Percentiles rank a stretch among this genome's conserved stretches.
phyloP scores from a whole-genome alignment of 1,140 invertebrate species.

The Spodoptera litura region DNA sequence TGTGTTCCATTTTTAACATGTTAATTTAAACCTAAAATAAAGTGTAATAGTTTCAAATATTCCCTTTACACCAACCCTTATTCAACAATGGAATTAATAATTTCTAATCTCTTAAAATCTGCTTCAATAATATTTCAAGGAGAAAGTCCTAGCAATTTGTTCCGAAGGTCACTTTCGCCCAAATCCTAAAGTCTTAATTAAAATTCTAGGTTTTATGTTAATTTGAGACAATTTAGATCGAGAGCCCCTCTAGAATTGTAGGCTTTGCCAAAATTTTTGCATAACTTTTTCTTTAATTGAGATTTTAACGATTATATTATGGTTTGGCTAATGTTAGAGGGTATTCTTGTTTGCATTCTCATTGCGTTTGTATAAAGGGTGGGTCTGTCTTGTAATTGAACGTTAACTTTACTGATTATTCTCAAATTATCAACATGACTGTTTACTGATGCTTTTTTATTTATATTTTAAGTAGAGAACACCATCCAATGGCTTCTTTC shows the following conservation, averaged over 20 bases:
- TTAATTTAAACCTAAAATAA: no score
- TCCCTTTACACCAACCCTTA: not conserved
- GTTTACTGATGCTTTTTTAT: no score
- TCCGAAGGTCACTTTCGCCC: constrained; percentile 11
- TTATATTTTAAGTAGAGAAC: no score
- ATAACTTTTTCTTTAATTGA: constrained; percentile 37
- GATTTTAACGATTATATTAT: constrained; percentile 17
- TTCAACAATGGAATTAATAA: not conserved
- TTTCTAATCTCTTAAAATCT: constrained; percentile 12
- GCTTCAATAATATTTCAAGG: constrained; percentile 6
- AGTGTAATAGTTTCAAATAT: not conserved
- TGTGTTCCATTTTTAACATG: no score
- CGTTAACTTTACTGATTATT: not conserved
- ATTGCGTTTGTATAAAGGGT: not conserved
- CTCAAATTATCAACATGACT: no score
- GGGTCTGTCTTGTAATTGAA: not conserved
- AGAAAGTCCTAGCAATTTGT: not conserved
- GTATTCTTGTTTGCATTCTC: not conserved
- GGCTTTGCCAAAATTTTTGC: constrained; percentile 17
- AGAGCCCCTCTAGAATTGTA: constrained; percentile 13
- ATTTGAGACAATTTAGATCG: constrained; percentile 38
- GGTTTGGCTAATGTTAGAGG: not conserved
- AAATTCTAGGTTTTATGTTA: constrained; percentile 45
- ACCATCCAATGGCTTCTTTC: no score
- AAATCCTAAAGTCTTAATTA: constrained; percentile 38